These are phyloP conservation scores for Megaceryle maxima DNA, from an alignment of 2,113 vertebrate species.

Conservation along the genomic window DNA sequence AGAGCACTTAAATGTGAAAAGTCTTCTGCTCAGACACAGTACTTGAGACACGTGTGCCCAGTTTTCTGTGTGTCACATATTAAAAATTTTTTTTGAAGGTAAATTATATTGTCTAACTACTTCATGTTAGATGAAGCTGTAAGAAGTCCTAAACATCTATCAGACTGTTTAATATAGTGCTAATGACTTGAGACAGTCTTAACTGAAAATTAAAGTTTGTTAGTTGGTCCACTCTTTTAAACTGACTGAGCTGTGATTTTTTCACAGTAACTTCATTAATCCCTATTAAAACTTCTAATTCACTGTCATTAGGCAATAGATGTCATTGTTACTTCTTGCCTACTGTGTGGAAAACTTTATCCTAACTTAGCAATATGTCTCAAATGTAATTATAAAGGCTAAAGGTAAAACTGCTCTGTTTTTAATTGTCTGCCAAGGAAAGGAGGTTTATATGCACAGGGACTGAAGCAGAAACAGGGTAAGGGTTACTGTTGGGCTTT, in stretches of 20 bases:
- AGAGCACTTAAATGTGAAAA: neutral
- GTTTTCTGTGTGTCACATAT: neutral
- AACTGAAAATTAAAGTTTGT: neutral
- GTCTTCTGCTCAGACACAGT: neutral
- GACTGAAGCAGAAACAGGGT: neutral
- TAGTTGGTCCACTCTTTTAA: neutral
- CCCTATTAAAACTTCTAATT: neutral
- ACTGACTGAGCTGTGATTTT: neutral
- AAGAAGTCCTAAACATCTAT: neutral
- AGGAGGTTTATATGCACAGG: neutral
- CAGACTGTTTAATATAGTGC: neutral
- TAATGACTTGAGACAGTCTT: neutral
- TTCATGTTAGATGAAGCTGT: neutral
- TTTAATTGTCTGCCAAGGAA: neutral
- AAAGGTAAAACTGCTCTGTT: constrained; percentile 18
- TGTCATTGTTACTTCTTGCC: neutral
- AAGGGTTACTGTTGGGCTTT: constrained; percentile 75
- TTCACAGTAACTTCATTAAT: neutral
- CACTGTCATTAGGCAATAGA: neutral
- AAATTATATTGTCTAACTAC: neutral
- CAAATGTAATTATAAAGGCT: constrained; percentile 46
- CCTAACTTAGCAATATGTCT: neutral
- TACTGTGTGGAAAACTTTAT: neutral
- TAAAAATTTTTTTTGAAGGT: neutral
- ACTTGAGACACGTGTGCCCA: neutral